These are phyloP conservation scores for Drosophila siamana DNA, from an alignment of 2,888 invertebrate genomes.

Conservation along the genomic window DNA sequence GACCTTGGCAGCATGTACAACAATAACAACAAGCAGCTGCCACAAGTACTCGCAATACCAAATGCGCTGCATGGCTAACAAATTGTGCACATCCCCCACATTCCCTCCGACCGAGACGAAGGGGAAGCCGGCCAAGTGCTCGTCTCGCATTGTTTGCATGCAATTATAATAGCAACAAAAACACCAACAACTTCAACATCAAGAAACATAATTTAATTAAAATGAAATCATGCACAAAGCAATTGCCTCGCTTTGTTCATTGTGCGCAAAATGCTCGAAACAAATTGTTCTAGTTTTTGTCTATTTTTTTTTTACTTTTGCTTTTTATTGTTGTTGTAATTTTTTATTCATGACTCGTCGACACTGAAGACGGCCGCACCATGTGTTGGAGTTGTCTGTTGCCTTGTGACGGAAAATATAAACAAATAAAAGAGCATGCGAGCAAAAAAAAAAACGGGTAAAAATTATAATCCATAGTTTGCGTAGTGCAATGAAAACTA, in stretches of 20 bases:
- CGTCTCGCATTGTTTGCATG: constrained; percentile 71
- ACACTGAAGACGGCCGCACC: constrained; percentile 69
- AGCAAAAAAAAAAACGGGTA: constrained; percentile 2
- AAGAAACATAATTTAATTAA: constrained; percentile 78
- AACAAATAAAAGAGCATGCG: constrained; percentile 5
- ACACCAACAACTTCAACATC: constrained; percentile 48
- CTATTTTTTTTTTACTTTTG: constrained; percentile 42
- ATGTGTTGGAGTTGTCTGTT: constrained; percentile 52
- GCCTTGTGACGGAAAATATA: constrained; percentile 46
- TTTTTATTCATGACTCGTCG: constrained; percentile 75
- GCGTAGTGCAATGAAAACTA: constrained; percentile 55
- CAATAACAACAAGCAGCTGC: constrained; percentile 39
- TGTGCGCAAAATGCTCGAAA: constrained; percentile 66
- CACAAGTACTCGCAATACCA: constrained; percentile 58
- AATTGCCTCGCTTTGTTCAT: constrained; percentile 79
- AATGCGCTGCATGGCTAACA: constrained; percentile 60
- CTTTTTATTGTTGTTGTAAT: constrained; percentile 37
- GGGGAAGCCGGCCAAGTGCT: constrained; percentile 37
- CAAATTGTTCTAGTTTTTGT: constrained; percentile 78
- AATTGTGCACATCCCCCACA: constrained; percentile 66
- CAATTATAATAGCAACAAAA: constrained; percentile 67
- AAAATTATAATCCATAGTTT: constrained; percentile 48
- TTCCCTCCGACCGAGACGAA: background rate
- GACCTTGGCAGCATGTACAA: constrained; percentile 72
- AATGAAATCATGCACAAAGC: constrained; percentile 81